Conservation (phyloP, 2,113 vertebrate species). For the Pipa parva region DNA sequence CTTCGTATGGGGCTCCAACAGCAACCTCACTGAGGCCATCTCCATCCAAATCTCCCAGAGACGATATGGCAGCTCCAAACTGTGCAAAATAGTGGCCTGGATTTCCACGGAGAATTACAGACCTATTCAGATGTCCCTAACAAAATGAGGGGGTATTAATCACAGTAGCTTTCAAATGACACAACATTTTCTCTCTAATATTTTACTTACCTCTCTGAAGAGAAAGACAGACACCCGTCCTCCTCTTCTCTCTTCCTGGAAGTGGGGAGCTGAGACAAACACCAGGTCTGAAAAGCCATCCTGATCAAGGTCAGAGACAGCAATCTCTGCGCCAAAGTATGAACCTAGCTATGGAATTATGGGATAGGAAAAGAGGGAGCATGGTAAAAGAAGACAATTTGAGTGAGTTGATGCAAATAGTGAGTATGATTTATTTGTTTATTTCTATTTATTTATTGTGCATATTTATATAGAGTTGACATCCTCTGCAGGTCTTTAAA, state of each 20-base stretch:
- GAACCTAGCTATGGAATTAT: slow-evolving; percentile 11
- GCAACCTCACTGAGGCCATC: slow-evolving; percentile 69
- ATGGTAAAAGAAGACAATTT: background rate
- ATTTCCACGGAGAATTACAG: slow-evolving; percentile 39
- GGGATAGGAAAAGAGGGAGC: background rate
- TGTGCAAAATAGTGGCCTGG: slow-evolving; percentile 54
- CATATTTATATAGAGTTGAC: too few species aligned
- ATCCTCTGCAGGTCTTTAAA: too few species aligned
- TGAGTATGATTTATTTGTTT: too few species aligned
- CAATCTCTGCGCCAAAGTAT: slow-evolving; percentile 25
- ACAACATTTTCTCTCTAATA: background rate
- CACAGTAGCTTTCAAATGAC: background rate
- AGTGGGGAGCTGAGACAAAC: slow-evolving; percentile 22
- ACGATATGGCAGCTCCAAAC: slow-evolving; percentile 70
- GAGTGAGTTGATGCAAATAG: background rate
- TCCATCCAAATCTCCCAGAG: slow-evolving; percentile 68
- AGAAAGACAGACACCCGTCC: slow-evolving; percentile 20
- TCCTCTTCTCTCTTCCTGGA: background rate
- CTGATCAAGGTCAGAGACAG: slow-evolving; percentile 9
- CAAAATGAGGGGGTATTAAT: background rate
- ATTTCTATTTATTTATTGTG: too few species aligned
- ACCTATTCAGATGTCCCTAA: slow-evolving; percentile 19
- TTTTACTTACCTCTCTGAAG: background rate
- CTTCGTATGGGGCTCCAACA: slow-evolving; percentile 74
- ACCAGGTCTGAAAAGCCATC: slow-evolving; percentile 15